Evolutionary conservation across 2,113 vertebrate genomes (phyloP).

Genomic region (Pelobates fuscus): DNA sequence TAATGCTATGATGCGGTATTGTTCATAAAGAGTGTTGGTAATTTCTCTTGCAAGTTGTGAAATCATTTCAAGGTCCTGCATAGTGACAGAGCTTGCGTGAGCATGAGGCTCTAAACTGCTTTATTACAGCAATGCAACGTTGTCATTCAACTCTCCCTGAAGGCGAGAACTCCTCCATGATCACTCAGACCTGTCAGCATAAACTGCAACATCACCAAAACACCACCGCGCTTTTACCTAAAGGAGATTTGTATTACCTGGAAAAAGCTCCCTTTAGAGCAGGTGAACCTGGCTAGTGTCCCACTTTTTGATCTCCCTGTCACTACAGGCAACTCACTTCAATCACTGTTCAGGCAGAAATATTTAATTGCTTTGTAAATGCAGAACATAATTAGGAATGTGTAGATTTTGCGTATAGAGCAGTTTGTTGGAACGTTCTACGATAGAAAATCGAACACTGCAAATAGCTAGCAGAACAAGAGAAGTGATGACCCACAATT

Average conservation of each 20-base stretch:
- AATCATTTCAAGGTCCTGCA: too few species aligned
- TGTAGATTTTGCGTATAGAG: too few species aligned
- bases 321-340: neutral
- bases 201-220: conserved; percentile 19
- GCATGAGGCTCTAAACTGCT: neutral
- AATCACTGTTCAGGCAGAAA: neutral
- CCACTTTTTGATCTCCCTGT: neutral
- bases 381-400: too few species aligned
- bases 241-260: neutral
- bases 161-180: neutral
- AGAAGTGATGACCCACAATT: too few species aligned
- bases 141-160: neutral
- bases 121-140: neutral
- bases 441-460: too few species aligned
- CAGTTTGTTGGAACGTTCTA: too few species aligned
- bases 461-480: too few species aligned
- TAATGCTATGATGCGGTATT: neutral
- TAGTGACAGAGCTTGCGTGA: neutral
- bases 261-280: neutral
- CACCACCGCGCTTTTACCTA: neutral
- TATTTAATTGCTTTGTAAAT: too few species aligned
- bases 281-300: neutral
- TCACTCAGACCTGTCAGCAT: neutral
- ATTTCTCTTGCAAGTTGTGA: conserved; percentile 16
- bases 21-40: neutral